Evolutionary conservation across 2,797 vertebrate genomes (phyloP).

Genomic region (Rhabdophis nuchalis): DNA sequence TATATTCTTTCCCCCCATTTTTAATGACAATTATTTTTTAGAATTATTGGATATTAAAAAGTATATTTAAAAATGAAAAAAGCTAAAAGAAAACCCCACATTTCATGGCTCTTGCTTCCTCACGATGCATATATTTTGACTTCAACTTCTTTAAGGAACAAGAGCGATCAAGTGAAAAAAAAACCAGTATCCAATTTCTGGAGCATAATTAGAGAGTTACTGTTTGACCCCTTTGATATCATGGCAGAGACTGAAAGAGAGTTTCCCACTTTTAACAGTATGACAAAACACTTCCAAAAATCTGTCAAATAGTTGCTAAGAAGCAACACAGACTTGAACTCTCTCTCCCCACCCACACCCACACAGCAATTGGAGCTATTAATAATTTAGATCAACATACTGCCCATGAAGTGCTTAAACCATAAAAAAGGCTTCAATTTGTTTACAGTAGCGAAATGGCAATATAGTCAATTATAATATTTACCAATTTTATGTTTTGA

Average conservation of each 20-base stretch:
- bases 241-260: background rate
- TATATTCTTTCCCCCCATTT: background rate
- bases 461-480: background rate
- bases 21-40: background rate
- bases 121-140: background rate
- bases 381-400: background rate
- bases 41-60: background rate
- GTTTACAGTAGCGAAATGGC: background rate
- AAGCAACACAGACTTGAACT: background rate
- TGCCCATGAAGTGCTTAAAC: background rate
- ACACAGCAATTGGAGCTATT: background rate
- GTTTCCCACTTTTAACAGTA: background rate
- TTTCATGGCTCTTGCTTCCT: background rate
- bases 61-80: background rate
- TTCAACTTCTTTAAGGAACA: background rate
- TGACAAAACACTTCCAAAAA: background rate
- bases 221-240: background rate
- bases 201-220: background rate
- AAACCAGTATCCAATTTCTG: background rate
- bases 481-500: background rate
- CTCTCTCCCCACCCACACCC: background rate
- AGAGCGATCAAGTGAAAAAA: background rate
- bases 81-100: background rate
- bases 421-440: background rate
- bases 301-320: background rate